Evolutionary conservation across 2,113 vertebrate species (phyloP), one percentile per base, ranked within the genome.

Genomic region (Pollachius pollachius): DNA sequence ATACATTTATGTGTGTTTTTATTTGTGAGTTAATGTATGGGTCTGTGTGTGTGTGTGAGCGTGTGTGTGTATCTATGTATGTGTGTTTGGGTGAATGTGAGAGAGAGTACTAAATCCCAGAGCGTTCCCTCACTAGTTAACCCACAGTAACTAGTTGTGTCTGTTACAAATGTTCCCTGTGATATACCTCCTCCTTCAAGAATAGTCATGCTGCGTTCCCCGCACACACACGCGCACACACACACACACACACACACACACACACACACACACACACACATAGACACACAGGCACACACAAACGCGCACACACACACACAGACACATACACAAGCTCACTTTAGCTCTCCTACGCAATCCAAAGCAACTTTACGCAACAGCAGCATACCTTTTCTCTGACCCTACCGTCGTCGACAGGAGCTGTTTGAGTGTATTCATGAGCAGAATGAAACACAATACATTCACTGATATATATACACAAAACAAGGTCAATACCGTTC

Each of bases 151-250:
- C 23, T 23, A 23, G 23, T 23, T 56, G 52, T 56, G 52, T 15
- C 17, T 67, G 54, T 68, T 9, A 34, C 23, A 68, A 17, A 17
- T 30, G 1, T 52, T 52, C 52, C 52, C 52, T 1, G 9, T 52
- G 52, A 67, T 12, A 16, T 9, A 19, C 5, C 69, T 69, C 72
- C 88, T 89, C 87, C 87, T 89, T 89, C 86, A 89, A 91, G 88
- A 89, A 89, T 37, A 30, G 83, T 86, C 81, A 64, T 57, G 71
- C 80, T 83, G 81, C 87, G 77, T 84, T 85, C 73, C 79, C 87
- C 87, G 15, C 54, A 56, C 54, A 62, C 60, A 62, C 21, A 48
- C 60, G 63, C 15, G 56, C 23, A 4, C 37, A 41, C 37, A 8
- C 37, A 41, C 3, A 41, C 3, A 37, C 18, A 62, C 60, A 62